These are phyloP conservation scores for Zaprionus camerounensis DNA, from an alignment of 1,140 invertebrate species.

Conservation along the genomic window DNA sequence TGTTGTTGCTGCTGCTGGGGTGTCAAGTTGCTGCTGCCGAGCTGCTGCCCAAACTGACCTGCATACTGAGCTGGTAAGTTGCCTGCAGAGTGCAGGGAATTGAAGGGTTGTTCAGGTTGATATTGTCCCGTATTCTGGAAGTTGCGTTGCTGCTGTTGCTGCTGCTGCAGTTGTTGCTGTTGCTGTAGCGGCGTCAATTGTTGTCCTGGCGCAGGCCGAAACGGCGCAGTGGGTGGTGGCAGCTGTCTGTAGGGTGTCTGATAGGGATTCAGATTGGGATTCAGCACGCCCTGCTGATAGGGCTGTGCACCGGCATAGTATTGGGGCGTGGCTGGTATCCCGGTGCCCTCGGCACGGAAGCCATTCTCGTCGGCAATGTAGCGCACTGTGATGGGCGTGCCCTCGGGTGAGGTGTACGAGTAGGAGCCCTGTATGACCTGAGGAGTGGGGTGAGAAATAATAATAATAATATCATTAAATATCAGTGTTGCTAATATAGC, in stretches of 20 bases:
- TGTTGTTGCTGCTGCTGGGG: slow-evolving; percentile 60
- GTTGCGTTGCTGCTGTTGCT: slow-evolving; percentile 56
- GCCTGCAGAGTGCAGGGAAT: slow-evolving; percentile 51
- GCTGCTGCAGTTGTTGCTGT: slow-evolving; percentile 55
- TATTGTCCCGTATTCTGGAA: slow-evolving; percentile 67
- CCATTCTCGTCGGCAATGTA: slow-evolving; percentile 87
- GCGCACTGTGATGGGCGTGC: slow-evolving; percentile 85
- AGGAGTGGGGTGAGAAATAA: not conserved
- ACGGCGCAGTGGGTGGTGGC: slow-evolving; percentile 30
- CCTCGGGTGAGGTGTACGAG: slow-evolving; percentile 87
- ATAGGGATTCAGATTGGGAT: slow-evolving; percentile 80
- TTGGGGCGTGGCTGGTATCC: slow-evolving; percentile 87
- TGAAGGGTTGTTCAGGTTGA: slow-evolving; percentile 69
- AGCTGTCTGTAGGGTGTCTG: slow-evolving; percentile 74
- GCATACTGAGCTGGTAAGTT: slow-evolving; percentile 67
- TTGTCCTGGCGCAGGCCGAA: slow-evolving; percentile 62
- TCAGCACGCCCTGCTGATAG: slow-evolving; percentile 76
- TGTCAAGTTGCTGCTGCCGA: slow-evolving; percentile 56
- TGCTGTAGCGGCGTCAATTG: slow-evolving; percentile 62
- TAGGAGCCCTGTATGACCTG: slow-evolving; percentile 85
- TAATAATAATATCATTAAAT: not conserved
- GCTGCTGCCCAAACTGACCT: slow-evolving; percentile 66
- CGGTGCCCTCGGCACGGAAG: slow-evolving; percentile 85
- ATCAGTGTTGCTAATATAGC: too few species aligned
- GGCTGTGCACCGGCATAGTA: slow-evolving; percentile 85